A percentile compares a stretch with the other conserved stretches of the same genome.
These are phyloP conservation scores for Piaya cayana DNA, from an alignment of 2,113 vertebrate species.

Conservation along the genomic window DNA sequence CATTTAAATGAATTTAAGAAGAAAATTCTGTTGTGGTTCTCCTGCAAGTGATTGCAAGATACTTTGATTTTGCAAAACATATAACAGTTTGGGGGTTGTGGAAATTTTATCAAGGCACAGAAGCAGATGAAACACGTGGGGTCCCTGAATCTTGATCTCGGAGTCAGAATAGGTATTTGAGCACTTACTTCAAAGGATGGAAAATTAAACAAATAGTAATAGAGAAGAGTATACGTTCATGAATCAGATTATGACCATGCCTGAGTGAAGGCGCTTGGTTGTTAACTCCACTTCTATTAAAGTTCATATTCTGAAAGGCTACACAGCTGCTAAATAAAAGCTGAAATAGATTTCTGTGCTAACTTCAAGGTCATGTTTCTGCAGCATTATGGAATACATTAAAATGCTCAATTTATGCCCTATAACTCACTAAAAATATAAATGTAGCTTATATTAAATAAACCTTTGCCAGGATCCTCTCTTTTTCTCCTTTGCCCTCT, in stretches of 20 bases:
- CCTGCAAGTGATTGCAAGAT: not conserved
- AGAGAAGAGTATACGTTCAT: slow-evolving; percentile 21
- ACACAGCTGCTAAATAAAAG: slow-evolving; percentile 57
- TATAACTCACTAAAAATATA: slow-evolving; percentile 53
- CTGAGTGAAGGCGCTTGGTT: slow-evolving; percentile 55
- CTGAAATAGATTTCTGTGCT: slow-evolving; percentile 66
- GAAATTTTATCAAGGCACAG: not conserved
- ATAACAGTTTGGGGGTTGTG: not conserved
- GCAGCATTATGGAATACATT: slow-evolving; percentile 60
- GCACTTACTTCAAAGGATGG: slow-evolving; percentile 25
- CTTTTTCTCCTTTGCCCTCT: slow-evolving; percentile 41
- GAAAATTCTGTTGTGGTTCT: not conserved
- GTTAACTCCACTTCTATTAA: slow-evolving; percentile 61
- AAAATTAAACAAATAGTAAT: slow-evolving; percentile 58
- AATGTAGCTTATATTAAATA: slow-evolving; percentile 56
- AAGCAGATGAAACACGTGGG: not conserved
- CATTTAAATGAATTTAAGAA: not conserved
- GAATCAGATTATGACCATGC: slow-evolving; percentile 49
- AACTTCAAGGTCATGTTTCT: slow-evolving; percentile 71
- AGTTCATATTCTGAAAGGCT: slow-evolving; percentile 64
- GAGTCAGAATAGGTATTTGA: not conserved
- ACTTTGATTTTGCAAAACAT: not conserved
- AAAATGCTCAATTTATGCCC: slow-evolving; percentile 65
- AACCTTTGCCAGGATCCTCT: slow-evolving; percentile 34
- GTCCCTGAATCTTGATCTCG: not conserved